These are phyloP conservation scores for Gallinago undulata DNA, from an alignment of 2,113 vertebrate species.

Conservation along the genomic window DNA sequence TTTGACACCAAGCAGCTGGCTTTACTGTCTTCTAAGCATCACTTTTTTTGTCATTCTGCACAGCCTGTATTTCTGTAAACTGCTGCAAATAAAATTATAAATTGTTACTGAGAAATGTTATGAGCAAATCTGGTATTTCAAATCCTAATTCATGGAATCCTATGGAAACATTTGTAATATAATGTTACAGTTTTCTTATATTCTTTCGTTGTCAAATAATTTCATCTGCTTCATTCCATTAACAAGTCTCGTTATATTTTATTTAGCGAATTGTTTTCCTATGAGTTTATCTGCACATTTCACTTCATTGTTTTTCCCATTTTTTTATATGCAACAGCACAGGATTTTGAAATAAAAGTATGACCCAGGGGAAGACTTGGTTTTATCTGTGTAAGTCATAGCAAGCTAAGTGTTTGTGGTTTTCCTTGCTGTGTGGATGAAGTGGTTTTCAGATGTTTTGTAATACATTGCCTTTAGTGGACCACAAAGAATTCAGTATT, in stretches of 20 bases:
- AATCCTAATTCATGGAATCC: not conserved
- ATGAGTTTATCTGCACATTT: slow-evolving; percentile 36
- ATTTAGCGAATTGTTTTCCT: not conserved
- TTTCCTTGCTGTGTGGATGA: slow-evolving; percentile 67
- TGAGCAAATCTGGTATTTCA: not conserved
- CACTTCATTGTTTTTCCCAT: slow-evolving; percentile 67
- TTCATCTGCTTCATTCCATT: not conserved
- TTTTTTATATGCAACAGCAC: slow-evolving; percentile 78
- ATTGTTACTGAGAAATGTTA: not conserved
- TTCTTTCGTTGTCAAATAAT: not conserved
- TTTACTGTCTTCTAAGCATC: not conserved
- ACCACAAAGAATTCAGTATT: slow-evolving; percentile 3
- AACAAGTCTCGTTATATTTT: not conserved
- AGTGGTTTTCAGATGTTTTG: slow-evolving; percentile 36
- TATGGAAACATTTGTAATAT: slow-evolving; percentile 6
- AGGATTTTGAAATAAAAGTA: slow-evolving; percentile 77
- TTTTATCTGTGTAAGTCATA: slow-evolving; percentile 83
- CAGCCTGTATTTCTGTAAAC: not conserved
- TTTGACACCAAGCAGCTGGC: not conserved
- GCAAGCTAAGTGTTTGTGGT: slow-evolving; percentile 50
- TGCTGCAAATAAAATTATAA: not conserved
- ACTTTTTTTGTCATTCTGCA: not conserved
- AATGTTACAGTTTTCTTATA: not conserved
- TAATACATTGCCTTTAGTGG: not conserved
- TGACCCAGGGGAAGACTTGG: slow-evolving; percentile 73